Conservation (phyloP, 2,888 invertebrate species). For the Lysandra coridon region DNA sequence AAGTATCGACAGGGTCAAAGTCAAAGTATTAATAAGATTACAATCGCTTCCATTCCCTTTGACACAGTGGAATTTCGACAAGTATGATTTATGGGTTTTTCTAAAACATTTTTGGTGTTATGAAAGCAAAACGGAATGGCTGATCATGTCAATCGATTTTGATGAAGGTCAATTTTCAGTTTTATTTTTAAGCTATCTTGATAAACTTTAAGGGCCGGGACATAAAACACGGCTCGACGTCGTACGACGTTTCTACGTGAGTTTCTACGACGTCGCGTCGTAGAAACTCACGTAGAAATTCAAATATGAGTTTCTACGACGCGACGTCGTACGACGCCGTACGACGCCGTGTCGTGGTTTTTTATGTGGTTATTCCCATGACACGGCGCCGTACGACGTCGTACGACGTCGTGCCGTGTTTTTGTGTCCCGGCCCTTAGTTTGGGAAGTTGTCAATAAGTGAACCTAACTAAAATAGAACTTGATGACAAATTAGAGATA, state of each 20-base stretch:
- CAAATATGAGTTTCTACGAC: no score
- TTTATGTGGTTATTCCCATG: no score
- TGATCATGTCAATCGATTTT: neutral
- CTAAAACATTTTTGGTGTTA: neutral
- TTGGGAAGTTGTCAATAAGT: neutral
- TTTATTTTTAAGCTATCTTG: neutral
- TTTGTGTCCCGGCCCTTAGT: no score
- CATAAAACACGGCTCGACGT: no score
- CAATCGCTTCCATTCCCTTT: neutral
- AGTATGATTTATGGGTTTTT: neutral
- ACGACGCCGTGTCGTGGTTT: no score
- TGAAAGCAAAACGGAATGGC: neutral
- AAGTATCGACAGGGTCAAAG: constrained; percentile 15
- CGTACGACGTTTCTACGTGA: no score
- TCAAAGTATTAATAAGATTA: constrained; percentile 11
- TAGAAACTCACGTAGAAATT: no score
- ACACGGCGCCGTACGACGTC: no score
- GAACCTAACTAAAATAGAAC: neutral
- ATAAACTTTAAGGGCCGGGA: neutral
- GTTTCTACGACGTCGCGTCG: no score
- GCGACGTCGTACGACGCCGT: no score
- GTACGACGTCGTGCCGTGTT: no score
- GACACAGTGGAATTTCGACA: neutral
- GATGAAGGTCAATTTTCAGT: neutral
- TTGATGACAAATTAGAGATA: no score